Evolutionary conservation across 2,113 vertebrate species (phyloP).

Genomic region (Paramisgurnus dabryanus): DNA sequence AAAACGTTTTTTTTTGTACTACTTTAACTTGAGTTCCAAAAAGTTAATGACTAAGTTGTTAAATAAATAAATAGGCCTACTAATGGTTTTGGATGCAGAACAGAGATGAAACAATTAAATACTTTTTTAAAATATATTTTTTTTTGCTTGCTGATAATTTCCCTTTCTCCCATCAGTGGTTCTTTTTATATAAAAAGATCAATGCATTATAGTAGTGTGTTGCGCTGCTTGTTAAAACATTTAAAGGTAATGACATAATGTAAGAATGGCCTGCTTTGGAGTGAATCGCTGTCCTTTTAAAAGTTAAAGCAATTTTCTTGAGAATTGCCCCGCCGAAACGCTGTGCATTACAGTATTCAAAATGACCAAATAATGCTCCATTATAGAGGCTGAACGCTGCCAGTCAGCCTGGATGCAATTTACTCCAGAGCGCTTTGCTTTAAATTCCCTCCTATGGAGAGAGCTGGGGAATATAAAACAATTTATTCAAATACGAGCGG

Average conservation of each 20-base stretch:
- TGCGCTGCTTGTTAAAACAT: constrained; percentile 92
- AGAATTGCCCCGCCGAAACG: constrained; percentile 91
- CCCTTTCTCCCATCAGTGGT: constrained; percentile 62
- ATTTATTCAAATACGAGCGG: constrained; percentile 93
- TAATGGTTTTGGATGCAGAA: background rate
- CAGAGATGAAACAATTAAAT: background rate
- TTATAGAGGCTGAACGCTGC: constrained; percentile 96
- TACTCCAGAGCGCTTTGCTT: constrained; percentile 90
- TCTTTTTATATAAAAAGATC: constrained; percentile 80
- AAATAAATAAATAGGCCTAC: background rate
- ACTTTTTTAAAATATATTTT: background rate
- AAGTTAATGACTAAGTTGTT: no score
- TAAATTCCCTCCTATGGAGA: constrained; percentile 93
- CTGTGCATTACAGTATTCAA: constrained; percentile 99
- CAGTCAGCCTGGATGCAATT: constrained; percentile 98
- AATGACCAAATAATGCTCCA: constrained; percentile 98
- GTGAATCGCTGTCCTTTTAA: constrained; percentile 94
- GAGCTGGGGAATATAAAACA: constrained; percentile 91
- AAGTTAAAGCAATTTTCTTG: constrained; percentile 99
- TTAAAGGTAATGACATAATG: constrained; percentile 88
- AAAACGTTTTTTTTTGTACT: background rate
- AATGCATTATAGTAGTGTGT: constrained; percentile 84
- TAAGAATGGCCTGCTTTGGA: constrained; percentile 91
- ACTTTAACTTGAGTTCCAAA: background rate
- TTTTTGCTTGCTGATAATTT: constrained; percentile 1